Evolutionary conservation across 2,113 vertebrate genomes (phyloP), one percentile per base, ranked within the genome.

Genomic region (Hypanus sabinus): DNA sequence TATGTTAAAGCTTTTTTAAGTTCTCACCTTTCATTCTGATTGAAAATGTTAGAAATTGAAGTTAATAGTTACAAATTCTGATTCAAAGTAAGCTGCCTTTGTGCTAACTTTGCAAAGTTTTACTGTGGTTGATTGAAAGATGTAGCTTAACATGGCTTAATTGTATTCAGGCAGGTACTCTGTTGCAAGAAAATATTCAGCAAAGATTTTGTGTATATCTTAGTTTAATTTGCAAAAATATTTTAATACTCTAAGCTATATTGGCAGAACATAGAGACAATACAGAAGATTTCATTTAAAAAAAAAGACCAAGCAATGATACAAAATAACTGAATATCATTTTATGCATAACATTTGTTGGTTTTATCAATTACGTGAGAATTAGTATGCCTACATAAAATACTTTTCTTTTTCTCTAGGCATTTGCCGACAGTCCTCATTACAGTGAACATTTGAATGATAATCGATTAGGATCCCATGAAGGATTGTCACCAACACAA

Each of bases 401-500:
- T 97, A 96, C 97, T 97, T 96, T 96, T 98, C 96, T 98, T 97
- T 98, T 95, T 96, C 97, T 96, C 95, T 97, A 99, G 98, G 98
- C 97, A 97, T 99, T 99, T 96, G 96, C 98, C 97, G 98, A 98
- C 97, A 99, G 98, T 96, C 97, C 98, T 98, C 98, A 98, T 98
- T 99, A 98, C 95, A 96, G 96, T 97, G 98, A 99, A 98, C 98
- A 99, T 96, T 97, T 99, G 98, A 99, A 97, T 98, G 99, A 99
- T 97, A 98, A 98, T 98, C 98, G 98, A 98, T 98, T 99, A 98
- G 98, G 98, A 96, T 96, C 98, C 96, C 98, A 98, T 95, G 98
- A 99, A 98, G 98, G 98, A 98, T 98, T 99, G 98, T 98, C 98
- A 96, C 97, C 98, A 96, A 98, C 99, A 98, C 98, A 98, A 98